Evolutionary conservation across 2,888 invertebrate genomes (phyloP), one percentile per base, ranked within the genome.

Genomic region (Ormyrus pomaceus): DNA sequence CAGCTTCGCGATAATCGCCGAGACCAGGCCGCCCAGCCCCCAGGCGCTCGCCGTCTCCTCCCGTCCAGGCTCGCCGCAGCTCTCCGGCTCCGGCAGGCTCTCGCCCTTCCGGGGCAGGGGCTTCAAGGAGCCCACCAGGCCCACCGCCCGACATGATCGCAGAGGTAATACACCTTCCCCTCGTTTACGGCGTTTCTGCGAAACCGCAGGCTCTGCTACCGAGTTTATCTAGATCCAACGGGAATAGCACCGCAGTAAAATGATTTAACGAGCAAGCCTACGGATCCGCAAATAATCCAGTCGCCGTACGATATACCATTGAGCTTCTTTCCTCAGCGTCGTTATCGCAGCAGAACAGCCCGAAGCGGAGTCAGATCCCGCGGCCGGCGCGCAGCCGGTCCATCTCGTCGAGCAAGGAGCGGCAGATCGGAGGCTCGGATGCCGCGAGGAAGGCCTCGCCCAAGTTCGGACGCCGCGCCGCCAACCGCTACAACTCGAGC

Each of bases 1-100:
- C 7, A 94, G 95, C 5, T 95, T 95, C 88, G 94, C 95, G 82
- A 95, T 95, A 83, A 92, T 95, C 79, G 92, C 94, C 11, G 94
- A 94, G 83, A 88, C 91, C 70, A 91, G 92, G 5, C 92, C 93
- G 5, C 89, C 90, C 62, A 91, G 91, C 53, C 78, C 62, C 0
- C 53, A 46, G 48, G 87, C 89, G 53, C 84, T 83, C 79, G 93
- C 93, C 11, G 91, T 92, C 6, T 82, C 88, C 89, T n/a, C 86
- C 91, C 82, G 91, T 91, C 82, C 68, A 0, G n/a, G 88, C 75
- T 86, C 91, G 0, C 93, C 92, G 6, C 11, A 86, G 91, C 81
- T 4, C 55, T 46, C 19, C 6, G 84, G 89, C 75, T 86, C 91
- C 0, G 93, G 92, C 5, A 91, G 93, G 79, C 91, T 93, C 66